Conservation (phyloP, 2,888 invertebrate species). For the Xestia sexstrigata region DNA sequence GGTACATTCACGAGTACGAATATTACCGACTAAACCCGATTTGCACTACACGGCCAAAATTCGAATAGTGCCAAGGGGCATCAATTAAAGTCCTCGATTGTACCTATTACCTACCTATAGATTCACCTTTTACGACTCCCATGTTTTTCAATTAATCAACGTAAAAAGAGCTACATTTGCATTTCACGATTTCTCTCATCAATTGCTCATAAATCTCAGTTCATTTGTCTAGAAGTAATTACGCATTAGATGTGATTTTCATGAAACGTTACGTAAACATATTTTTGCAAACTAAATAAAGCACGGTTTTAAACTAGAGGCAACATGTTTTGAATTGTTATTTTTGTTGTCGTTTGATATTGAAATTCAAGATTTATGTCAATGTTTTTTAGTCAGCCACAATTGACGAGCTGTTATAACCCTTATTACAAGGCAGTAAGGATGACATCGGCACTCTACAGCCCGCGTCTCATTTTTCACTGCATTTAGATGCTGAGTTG, state of each 20-base stretch:
- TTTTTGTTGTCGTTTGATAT: not conserved
- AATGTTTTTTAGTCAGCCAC: not conserved
- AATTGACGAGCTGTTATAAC: too few species aligned
- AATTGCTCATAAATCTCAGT: not conserved
- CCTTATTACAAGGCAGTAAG: too few species aligned
- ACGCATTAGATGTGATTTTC: not conserved
- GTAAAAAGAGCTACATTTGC: slow-evolving; percentile 12
- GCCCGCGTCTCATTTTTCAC: too few species aligned
- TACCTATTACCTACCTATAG: not conserved
- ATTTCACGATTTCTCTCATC: slow-evolving; percentile 27
- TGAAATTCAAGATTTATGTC: not conserved
- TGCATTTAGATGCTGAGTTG: too few species aligned
- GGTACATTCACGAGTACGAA: too few species aligned
- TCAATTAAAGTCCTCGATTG: too few species aligned
- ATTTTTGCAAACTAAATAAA: not conserved
- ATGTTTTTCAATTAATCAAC: slow-evolving; percentile 11
- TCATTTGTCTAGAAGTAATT: slow-evolving; percentile 40
- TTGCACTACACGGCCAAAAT: too few species aligned
- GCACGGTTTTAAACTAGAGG: not conserved
- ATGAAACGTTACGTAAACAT: not conserved
- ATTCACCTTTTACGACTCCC: not conserved
- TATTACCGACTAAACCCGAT: too few species aligned
- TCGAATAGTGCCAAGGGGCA: too few species aligned
- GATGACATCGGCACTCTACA: too few species aligned
- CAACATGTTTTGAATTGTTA: not conserved